Percentiles rank a stretch among this genome's conserved stretches.
Evolutionary conservation across 2,113 vertebrate species (phyloP).

Genomic region (Xiphorhynchus elegans): DNA sequence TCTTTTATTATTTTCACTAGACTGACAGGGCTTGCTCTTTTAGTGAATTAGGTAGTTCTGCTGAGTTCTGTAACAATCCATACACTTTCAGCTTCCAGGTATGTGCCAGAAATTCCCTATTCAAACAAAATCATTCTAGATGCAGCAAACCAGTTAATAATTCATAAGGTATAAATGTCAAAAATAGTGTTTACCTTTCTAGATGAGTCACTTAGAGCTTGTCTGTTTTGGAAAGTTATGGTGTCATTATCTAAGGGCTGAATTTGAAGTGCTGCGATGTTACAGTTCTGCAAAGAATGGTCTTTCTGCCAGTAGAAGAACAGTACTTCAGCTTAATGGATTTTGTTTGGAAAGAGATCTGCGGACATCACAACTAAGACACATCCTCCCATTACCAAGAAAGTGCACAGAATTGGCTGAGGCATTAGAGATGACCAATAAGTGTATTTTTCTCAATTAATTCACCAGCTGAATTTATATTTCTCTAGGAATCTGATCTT

Average conservation of each 20-base stretch:
- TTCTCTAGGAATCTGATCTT: not conserved
- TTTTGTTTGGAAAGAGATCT: not conserved
- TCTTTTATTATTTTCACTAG: not conserved
- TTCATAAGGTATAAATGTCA: constrained; percentile 32
- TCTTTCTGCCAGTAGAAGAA: not conserved
- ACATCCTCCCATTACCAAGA: not conserved
- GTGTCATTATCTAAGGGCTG: not conserved
- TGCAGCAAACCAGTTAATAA: constrained; percentile 7
- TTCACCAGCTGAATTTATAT: not conserved
- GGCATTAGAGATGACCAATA: not conserved
- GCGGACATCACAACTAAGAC: not conserved
- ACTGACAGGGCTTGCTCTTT: not conserved
- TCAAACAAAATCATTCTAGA: constrained; percentile 13
- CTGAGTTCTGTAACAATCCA: not conserved
- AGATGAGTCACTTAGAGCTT: constrained; percentile 4
- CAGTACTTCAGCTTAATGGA: not conserved
- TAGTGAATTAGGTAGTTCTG: not conserved
- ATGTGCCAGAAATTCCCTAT: not conserved
- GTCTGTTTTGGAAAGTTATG: not conserved
- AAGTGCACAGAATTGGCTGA: not conserved
- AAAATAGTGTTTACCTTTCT: constrained; percentile 1
- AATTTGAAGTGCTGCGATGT: not conserved
- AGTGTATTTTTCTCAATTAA: not conserved
- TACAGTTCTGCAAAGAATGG: not conserved
- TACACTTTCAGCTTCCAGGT: not conserved